Evolutionary conservation across 2,797 vertebrate species (phyloP), one percentile per base, ranked within the genome.

Genomic region (Emydoidea blandingii): DNA sequence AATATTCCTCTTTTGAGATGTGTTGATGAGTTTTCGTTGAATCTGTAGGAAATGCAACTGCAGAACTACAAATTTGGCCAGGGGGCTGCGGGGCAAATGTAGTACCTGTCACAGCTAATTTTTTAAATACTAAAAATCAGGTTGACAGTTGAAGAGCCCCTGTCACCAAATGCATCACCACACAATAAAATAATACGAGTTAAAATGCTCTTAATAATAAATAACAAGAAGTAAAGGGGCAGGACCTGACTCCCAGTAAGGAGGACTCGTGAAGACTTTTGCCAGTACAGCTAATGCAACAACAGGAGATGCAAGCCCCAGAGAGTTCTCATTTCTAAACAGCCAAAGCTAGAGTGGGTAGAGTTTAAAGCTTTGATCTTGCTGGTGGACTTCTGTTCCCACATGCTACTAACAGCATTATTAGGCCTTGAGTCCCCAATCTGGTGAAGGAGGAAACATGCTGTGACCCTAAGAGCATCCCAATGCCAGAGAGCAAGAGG

Each of bases 171-270:
- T 87, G 59, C 79, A 90, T n/a, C 83, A 68, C 0, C 79, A 72
- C 86, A 95, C 23, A 94, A 96, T 92, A 90, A 85, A 89, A 76
- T 52, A 92, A 72, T 80, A 86, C 82, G 37, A 41, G 83, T 87
- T 87, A 84, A 92, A 91, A 34, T 54, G 72, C 25, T 78, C 88
- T 59, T 94, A 91, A 86, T 84, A 76, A 47, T 85, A 78, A 95
- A 89, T 56, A 96, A 89, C 79, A 87, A 59, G 84, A 83, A 92
- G 86, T 34, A 34, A 29, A 50, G 82, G 47, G 82, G 49, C 25
- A 86, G 16, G 84, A 5, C 18, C 57, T 27, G 80, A 34, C 10
- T 91, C 59, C 47, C 21, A 68, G 3, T n/a, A 44, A 37, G 59
- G 49, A 85, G 4, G 85, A 91, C 88, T 12, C 8, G 34, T 88